A percentile compares a stretch with the other conserved stretches of the same genome.
These are phyloP conservation scores for Momotus momota DNA, from an alignment of 2,797 vertebrate genomes.

Conservation along the genomic window DNA sequence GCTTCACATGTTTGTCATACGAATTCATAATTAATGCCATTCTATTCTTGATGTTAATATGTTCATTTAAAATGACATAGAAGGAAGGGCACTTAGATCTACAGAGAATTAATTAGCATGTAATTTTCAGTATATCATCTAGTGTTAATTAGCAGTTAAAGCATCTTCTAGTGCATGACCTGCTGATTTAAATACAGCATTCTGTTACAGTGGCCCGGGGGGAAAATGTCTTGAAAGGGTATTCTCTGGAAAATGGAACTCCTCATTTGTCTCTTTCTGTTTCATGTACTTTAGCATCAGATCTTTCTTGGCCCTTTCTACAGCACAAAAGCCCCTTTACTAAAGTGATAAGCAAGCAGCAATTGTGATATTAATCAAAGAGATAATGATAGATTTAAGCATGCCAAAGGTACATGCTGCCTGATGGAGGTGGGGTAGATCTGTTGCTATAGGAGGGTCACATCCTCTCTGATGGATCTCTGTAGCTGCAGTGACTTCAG, in stretches of 20 bases:
- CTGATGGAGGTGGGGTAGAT: not conserved
- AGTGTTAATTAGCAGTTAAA: conserved; percentile 77
- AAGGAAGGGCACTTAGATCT: conserved; percentile 60
- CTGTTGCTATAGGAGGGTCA: fast-evolving
- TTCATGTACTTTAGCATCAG: not conserved
- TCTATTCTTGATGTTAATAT: conserved; percentile 50
- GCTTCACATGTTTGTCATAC: conserved; percentile 49
- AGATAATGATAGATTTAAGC: not conserved
- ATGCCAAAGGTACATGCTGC: fast-evolving
- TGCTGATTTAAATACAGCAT: conserved; percentile 71
- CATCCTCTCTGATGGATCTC: not conserved
- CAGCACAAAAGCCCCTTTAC: not conserved
- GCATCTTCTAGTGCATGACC: conserved; percentile 57
- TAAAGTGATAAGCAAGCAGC: not conserved
- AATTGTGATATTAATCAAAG: not conserved
- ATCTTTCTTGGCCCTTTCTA: not conserved
- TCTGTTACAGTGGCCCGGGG: conserved; percentile 41
- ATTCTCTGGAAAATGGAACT: conserved; percentile 29
- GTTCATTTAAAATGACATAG: conserved; percentile 62
- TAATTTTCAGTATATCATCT: conserved; percentile 71
- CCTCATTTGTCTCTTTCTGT: not conserved
- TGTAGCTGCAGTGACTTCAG: not conserved
- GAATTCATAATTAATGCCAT: conserved; percentile 61
- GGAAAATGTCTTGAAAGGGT: conserved; percentile 57
- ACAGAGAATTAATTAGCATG: conserved; percentile 77